Evolutionary conservation across 2,888 invertebrate genomes (phyloP), one percentile per base, ranked within the genome.

Genomic region (Carpatolechia fugitivella): DNA sequence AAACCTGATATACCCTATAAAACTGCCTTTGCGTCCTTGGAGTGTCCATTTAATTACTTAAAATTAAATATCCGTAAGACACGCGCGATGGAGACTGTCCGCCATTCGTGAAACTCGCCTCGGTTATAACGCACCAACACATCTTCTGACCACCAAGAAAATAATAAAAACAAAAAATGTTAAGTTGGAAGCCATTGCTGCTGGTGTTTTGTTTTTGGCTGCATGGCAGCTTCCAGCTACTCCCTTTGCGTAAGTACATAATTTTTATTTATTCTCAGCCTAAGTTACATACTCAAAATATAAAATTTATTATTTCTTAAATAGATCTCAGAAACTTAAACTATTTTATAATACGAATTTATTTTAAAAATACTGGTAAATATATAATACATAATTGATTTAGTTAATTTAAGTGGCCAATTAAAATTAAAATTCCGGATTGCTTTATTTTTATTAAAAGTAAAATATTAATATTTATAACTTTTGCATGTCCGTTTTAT

Each of bases 201-300:
- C 50, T 80, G 11, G 70, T 82, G 63, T 60, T 84, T 56, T 76
- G 76, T 72, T 69, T 79, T 56, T 76, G 80, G 62, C 69, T 81
- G 20, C 81, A 80, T 53, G 73, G 76, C 60, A 83, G 82, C 51
- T 68, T 75, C 52, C 85, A 89, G 63, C 60, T 88, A 60, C 62
- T 87, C 30, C 83, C 85, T 14, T 74, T 89, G 63, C 88, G 88
- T 89, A 71, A 89, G 88, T 87, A 24, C n/a, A n/a, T n/a, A 63
- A 46, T 61, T 31, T 36, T 36, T 10, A 35, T 35, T 49, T 20
- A 24, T 24, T 6, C n/a, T n/a, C n/a, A n/a, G n/a, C n/a, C n/a
- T n/a, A n/a, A n/a, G n/a, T n/a, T n/a, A n/a, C n/a, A n/a, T n/a
- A n/a, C n/a, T n/a, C n/a, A n/a, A n/a, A n/a, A n/a, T n/a, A n/a